Evolutionary conservation across 2,797 vertebrate genomes (phyloP), one percentile per base, ranked within the genome.

Genomic region (Pogonophryne albipinna): DNA sequence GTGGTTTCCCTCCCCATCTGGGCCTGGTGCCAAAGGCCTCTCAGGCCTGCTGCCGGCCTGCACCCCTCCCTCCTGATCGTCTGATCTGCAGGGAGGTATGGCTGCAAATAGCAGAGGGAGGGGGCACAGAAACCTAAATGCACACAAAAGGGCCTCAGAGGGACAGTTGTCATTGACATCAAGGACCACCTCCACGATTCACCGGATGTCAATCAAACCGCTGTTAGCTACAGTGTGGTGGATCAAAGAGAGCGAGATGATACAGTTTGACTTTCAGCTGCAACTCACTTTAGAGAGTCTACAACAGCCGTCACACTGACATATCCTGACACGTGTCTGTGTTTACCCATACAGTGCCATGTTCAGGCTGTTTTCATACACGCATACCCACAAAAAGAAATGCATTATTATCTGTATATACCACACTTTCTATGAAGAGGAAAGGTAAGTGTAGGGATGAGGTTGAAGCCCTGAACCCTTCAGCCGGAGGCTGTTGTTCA

Each of bases 21-120:
- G 95, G 95, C 94, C 91, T 51, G 55, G 76, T 87, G 93, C 95
- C 95, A 95, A 92, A 57, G 76, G 87, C 89, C 92, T 93, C 86
- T 81, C 78, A 93, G 93, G 90, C 86, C 93, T 87, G 70, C 91
- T 85, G 85, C 88, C 91, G 85, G 90, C 91, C 94, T 76, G 87
- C 79, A 87, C 92, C 91, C 91, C 86, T 87, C 89, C 85, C 51
- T 85, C 79, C 89, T 78, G 81, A 84, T 79, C 78, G 59, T 81
- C 76, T 51, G 86, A 84, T 80, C 79, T 86, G 89, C 74, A 78
- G 85, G 56, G 84, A 80, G 80, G 80, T 68, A 81, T 76, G 62
- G 67, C 68, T 75, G 47, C 51, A 85, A 82, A 80, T 83, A 85
- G 84, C 23, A 69, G 56, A 41, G 58, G 59, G 70, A 65, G 74